phyloP scores from a whole-genome alignment of 2,888 invertebrate species.

The Molanna angustata region DNA sequence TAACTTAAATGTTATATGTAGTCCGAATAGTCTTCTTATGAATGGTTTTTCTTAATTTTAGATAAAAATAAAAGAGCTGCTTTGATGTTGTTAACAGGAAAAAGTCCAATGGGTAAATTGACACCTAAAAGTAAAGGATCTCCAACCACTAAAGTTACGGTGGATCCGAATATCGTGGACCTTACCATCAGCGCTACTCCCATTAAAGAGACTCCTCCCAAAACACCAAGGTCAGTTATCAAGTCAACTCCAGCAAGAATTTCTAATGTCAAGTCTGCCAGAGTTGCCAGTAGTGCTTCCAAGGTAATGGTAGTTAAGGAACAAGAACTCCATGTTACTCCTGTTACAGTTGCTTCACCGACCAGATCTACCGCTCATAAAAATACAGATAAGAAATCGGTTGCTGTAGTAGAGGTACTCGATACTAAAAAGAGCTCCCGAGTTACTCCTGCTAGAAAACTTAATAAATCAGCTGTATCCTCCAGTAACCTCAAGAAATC shows the following conservation, averaged over 20 bases:
- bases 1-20: background rate
- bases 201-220: conserved; percentile 10
- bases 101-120: conserved; percentile 14
- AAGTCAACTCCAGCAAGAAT: conserved; percentile 13
- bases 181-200: conserved; percentile 11
- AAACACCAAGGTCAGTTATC: conserved; percentile 14
- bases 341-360: background rate
- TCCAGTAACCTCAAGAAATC: too few relatives aligned
- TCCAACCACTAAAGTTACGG: background rate
- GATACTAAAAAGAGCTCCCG: too few relatives aligned
- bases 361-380: background rate
- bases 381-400: too few relatives aligned
- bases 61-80: conserved; percentile 52
- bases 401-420: too few relatives aligned
- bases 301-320: conserved; percentile 1
- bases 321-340: too few relatives aligned
- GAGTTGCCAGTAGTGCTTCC: background rate
- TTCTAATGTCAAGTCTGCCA: background rate
- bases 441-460: too few relatives aligned
- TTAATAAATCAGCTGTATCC: too few relatives aligned
- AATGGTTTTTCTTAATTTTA: conserved; percentile 33
- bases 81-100: conserved; percentile 47
- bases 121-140: conserved; percentile 9
- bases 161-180: background rate
- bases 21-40: background rate